Evolutionary conservation across 2,113 vertebrate species (phyloP).

Genomic region (Lepus europaeus): DNA sequence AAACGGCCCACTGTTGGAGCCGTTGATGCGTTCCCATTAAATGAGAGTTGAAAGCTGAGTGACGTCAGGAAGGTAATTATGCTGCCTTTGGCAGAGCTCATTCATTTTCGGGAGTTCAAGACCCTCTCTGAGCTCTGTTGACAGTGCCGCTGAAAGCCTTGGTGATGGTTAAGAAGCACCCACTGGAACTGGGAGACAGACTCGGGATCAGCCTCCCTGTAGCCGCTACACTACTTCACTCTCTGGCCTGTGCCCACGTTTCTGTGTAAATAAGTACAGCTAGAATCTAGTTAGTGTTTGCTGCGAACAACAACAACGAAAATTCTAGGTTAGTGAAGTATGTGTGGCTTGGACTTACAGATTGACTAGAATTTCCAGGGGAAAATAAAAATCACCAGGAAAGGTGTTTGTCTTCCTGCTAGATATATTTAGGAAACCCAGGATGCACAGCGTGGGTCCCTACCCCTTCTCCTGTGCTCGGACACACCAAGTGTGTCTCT

Average conservation of each 20-base stretch:
- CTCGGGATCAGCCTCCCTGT: not conserved
- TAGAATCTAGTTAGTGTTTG: not conserved
- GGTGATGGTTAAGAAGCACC: constrained; percentile 77
- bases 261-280: not conserved
- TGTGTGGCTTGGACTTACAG: not conserved
- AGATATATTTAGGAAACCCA: not conserved
- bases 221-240: not conserved
- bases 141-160: constrained; percentile 78
- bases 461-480: not conserved
- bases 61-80: constrained; percentile 87
- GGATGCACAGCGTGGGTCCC: not conserved
- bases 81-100: constrained; percentile 82
- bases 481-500: not conserved
- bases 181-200: not conserved
- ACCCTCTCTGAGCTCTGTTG: constrained; percentile 68
- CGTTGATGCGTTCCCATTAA: constrained; percentile 82
- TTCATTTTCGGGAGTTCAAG: constrained; percentile 84
- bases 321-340: not conserved
- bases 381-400: not conserved
- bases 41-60: constrained; percentile 84
- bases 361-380: constrained; percentile 23
- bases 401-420: constrained; percentile 12
- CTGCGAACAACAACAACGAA: not conserved
- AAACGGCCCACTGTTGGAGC: constrained; percentile 86
- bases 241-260: not conserved